Evolutionary conservation across 2,797 vertebrate genomes (phyloP), one percentile per base, ranked within the genome.

Genomic region (Sparus aurata): DNA sequence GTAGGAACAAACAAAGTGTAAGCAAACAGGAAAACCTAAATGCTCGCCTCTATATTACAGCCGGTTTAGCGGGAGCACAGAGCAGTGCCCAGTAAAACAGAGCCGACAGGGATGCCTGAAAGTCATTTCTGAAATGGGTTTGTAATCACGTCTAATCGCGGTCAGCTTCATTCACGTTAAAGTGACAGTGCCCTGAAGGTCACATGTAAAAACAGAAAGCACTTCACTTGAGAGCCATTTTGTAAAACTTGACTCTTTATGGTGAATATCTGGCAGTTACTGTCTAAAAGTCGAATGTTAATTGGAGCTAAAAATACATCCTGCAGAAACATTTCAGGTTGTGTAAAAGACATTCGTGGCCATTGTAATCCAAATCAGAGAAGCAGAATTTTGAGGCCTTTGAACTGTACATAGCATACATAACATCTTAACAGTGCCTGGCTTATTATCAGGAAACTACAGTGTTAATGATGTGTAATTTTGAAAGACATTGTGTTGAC

Each of bases 51-150:
- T 38, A 27, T 43, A 25, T 52, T 52, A 15, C 13, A 30, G 63
- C 12, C 61, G 59, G 43, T 60, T 82, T 34, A 66, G 58, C 15
- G 1, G 27, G 77, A 77, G 69, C 17, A 49, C 47, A 47, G 55
- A 62, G 57, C 18, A 22, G 38, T 34, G 47, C 27, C 25, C 4
- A 43, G 18, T 25, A 58, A 59, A 80, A n/a, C 8, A 53, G 46
- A 83, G 60, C 50, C 77, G 72, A 83, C 75, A 69, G 73, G n/a
- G 66, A 76, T 55, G 80, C 63, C 76, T 83, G 15, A 80, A 65
- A 85, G 80, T 87, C 46, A 91, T 91, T 79, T 85, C 63, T 78
- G 62, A 89, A 92, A 93, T 92, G 79, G 85, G 66, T 89, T 85
- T 80, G 46, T 89, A 90, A 92, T 92, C 89, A 82, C 17, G 41